A percentile compares a stretch with the other conserved stretches of the same genome.
These are phyloP conservation scores for Ceratitis capitata DNA, from an alignment of 1,140 invertebrate genomes.

Conservation along the genomic window DNA sequence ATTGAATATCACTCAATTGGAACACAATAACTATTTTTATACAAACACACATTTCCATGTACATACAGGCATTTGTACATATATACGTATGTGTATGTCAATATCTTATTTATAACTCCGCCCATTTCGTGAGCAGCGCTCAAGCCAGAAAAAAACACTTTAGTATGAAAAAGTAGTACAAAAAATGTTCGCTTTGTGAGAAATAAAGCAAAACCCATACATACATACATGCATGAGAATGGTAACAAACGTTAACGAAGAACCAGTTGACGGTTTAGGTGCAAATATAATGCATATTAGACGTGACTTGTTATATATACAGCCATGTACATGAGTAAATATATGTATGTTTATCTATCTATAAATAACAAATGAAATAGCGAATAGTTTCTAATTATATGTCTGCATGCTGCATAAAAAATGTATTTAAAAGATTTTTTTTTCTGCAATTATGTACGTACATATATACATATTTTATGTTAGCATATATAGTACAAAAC, in stretches of 20 bases:
- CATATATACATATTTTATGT: too few relatives aligned
- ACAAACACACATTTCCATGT: not conserved
- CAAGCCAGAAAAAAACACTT: not conserved
- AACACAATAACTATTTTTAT: too few relatives aligned
- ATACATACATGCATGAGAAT: not conserved
- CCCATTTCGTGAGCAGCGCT: constrained; percentile 3
- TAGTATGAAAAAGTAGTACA: not conserved
- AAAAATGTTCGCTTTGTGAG: too few relatives aligned
- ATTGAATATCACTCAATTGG: too few relatives aligned
- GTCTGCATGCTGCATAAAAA: too few relatives aligned
- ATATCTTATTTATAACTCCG: constrained; percentile 8
- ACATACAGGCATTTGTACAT: not conserved
- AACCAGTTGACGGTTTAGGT: not conserved
- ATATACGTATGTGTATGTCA: not conserved
- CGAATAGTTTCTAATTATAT: too few relatives aligned
- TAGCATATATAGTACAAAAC: too few relatives aligned
- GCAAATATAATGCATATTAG: not conserved
- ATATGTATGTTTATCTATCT: too few relatives aligned
- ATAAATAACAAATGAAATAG: too few relatives aligned
- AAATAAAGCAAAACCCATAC: not conserved
- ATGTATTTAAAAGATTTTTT: too few relatives aligned
- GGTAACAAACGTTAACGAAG: not conserved
- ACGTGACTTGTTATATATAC: not conserved
- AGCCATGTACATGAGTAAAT: not conserved
- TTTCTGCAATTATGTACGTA: too few relatives aligned